Evolutionary conservation across 1,140 invertebrate genomes (phyloP).

Genomic region (Trachymyrmex cornetzi): DNA sequence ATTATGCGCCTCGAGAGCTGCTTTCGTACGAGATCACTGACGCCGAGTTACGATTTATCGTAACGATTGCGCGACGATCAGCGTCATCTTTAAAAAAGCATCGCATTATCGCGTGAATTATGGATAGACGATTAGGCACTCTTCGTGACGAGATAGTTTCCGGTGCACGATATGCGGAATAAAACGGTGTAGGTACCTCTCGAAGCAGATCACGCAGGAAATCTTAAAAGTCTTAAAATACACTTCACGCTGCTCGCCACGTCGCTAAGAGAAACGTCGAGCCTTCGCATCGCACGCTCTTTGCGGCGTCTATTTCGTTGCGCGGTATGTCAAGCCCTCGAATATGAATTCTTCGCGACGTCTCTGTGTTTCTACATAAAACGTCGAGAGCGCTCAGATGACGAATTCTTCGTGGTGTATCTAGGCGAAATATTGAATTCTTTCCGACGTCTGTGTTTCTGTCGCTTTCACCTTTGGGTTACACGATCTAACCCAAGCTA

Average conservation of each 20-base stretch:
- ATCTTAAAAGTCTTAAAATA: constrained; percentile 34
- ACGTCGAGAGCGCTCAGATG: not conserved
- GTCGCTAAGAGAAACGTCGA: constrained; percentile 5
- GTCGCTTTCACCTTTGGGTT: not conserved
- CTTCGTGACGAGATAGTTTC: constrained; percentile 16
- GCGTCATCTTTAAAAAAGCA: not conserved
- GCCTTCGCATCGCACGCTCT: not conserved
- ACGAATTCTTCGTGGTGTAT: not conserved
- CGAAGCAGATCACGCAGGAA: constrained; percentile 58
- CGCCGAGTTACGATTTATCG: not conserved
- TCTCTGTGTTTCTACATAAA: constrained; percentile 25
- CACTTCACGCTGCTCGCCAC: not conserved
- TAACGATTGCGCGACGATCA: not conserved
- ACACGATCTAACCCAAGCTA: constrained; percentile 2
- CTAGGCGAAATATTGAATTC: constrained; percentile 6
- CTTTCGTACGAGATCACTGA: not conserved
- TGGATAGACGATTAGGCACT: constrained; percentile 42
- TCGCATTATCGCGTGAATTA: not conserved
- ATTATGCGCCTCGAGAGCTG: constrained; percentile 2
- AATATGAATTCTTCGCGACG: not conserved
- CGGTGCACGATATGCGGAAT: not conserved
- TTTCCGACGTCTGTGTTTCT: not conserved
- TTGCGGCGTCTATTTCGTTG: not conserved
- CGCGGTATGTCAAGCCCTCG: not conserved
- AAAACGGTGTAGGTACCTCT: constrained; percentile 47